A percentile compares a stretch with the other conserved stretches of the same genome.
phyloP scores from a whole-genome alignment of 2,797 vertebrate genomes.

The Eulemur mongoz region DNA sequence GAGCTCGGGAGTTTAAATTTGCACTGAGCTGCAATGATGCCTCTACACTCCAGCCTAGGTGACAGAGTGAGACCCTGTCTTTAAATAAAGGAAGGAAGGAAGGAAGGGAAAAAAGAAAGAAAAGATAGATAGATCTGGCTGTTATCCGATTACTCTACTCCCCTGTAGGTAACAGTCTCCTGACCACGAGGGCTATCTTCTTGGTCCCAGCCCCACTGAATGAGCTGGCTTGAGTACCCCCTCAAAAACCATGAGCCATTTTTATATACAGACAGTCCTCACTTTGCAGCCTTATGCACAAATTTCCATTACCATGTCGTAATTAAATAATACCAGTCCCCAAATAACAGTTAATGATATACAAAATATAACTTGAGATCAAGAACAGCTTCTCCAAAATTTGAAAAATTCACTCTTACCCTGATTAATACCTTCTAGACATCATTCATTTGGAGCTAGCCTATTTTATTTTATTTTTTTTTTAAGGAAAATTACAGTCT shows the following conservation, averaged over 20 bases:
- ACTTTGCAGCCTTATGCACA: neutral
- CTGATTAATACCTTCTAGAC: conserved; percentile 18
- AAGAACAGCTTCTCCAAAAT: neutral
- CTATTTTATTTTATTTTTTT: neutral
- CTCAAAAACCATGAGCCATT: neutral
- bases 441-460: neutral
- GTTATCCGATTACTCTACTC: neutral
- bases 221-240: neutral
- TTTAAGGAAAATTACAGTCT: conserved; percentile 3
- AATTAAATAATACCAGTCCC: neutral
- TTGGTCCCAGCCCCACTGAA: neutral
- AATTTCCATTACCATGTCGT: conserved; percentile 40
- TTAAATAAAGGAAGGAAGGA: too few relatives aligned
- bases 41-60: neutral
- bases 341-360: conserved; percentile 23
- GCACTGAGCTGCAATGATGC: neutral
- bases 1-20: too few relatives aligned
- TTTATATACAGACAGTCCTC: conserved; percentile 19
- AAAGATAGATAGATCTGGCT: neutral
- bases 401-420: conserved; percentile 28
- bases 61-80: neutral
- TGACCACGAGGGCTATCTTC: neutral
- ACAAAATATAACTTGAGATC: conserved; percentile 24
- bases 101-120: neutral
- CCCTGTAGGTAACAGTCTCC: neutral